Conservation (phyloP, 2,113 vertebrate species). For the Lanius ludovicianus region DNA sequence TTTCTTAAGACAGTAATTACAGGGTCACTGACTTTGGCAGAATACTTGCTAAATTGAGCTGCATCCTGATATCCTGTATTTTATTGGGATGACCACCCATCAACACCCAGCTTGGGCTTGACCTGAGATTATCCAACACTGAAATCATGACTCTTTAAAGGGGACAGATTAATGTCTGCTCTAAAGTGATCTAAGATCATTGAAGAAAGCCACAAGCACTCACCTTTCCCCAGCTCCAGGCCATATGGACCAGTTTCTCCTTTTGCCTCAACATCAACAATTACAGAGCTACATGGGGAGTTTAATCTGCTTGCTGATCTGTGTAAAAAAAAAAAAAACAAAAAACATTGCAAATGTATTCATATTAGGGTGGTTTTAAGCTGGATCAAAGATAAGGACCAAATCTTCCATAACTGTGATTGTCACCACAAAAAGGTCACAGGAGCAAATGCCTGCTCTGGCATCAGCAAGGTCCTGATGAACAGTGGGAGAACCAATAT, state of each 20-base stretch:
- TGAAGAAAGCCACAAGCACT: not conserved
- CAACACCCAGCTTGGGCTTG: slow-evolving; percentile 37
- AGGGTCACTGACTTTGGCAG: slow-evolving; percentile 50
- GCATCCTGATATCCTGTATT: slow-evolving; percentile 44
- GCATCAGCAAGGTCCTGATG: not conserved
- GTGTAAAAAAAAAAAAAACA: not conserved
- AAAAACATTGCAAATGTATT: not conserved
- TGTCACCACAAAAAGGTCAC: not conserved
- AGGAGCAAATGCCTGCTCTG: not conserved
- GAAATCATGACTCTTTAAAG: not conserved
- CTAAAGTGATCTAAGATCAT: not conserved
- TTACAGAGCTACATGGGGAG: not conserved
- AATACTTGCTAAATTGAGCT: slow-evolving; percentile 46
- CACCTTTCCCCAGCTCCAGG: not conserved
- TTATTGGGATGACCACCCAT: slow-evolving; percentile 55
- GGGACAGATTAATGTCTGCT: not conserved
- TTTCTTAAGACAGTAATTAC: slow-evolving; percentile 49
- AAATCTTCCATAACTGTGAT: not conserved
- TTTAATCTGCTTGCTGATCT: not conserved
- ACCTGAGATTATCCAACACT: slow-evolving; percentile 22
- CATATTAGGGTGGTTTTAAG: not conserved
- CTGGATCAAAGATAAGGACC: not conserved
- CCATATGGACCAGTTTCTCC: not conserved
- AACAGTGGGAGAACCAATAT: not conserved
- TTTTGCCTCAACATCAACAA: not conserved